Evolutionary conservation across 2,888 invertebrate genomes (phyloP), one percentile per base, ranked within the genome.

Genomic region (Crocallis elinguaria): DNA sequence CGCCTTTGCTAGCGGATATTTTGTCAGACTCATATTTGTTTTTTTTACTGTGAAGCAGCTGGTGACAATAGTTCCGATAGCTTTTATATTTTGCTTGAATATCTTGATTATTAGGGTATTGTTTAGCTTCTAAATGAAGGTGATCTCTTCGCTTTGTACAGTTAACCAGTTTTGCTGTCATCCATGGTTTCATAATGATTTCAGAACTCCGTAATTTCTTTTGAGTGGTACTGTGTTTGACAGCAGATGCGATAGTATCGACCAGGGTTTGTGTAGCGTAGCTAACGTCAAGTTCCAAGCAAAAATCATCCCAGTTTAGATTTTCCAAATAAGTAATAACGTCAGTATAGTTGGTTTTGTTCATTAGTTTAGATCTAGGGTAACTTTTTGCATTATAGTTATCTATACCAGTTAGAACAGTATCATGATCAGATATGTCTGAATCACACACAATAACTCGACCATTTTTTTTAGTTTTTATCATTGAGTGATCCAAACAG

Each of bases 1-100:
- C 30, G 5, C 36, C 45, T 37, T 23, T 37, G 17, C 29, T 21
- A 0, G 13, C 12, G 0, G 3, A 6, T 2, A 52, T 14, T 17
- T 14, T 13, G 8, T 23, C 11, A 0, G 16, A 5, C 0, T 52
- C 51, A 11, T 29, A 30, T 29, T 39, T 33, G 3, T 36, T 46
- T 36, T 45, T 45, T 29, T 21, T 8, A 3, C 13, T 17, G 1
- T 25, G 29, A 1, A 52, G 11, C 0, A 52, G 11, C 3, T 9
- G 8, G 2, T 37, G 21, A 23, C 45, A 52, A 1, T 21, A 1
- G 25, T 52, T 52, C 0, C 52, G 45, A 16, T 52, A 52, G 6
- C 25, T 41, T 36, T 35, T 52, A 12, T 45, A 41, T 21, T 35
- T 21, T 12, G n/a, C 12, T 23, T 35, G 19, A 1, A 46, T 0